Percentiles rank a stretch among this genome's conserved stretches.
phyloP scores from a whole-genome alignment of 2,797 vertebrate genomes.

The Tragopan temminckii region DNA sequence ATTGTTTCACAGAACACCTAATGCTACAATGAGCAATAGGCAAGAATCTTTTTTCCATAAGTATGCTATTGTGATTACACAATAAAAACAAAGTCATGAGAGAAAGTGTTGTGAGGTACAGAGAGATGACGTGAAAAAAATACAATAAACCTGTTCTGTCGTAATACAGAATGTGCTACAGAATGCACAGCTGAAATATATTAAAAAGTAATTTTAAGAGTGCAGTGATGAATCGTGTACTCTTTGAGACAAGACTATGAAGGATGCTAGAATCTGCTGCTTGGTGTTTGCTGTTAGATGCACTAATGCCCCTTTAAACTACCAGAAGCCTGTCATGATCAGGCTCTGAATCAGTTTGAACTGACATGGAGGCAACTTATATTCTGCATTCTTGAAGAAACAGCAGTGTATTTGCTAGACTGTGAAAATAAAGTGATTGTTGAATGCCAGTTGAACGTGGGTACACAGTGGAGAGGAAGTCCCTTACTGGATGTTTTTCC shows the following conservation, averaged over 20 bases:
- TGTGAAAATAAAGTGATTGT: not conserved
- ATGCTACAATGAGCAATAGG: not conserved
- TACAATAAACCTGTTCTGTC: not conserved
- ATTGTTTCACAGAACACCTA: not conserved
- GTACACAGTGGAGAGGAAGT: not conserved
- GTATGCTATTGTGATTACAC: not conserved
- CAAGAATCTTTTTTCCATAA: not conserved
- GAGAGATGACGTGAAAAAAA: not conserved
- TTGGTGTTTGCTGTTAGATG: not conserved
- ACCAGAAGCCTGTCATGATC: not conserved
- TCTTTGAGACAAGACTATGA: not conserved
- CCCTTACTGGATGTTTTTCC: not conserved
- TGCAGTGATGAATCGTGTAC: fast-evolving
- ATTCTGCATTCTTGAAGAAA: not conserved
- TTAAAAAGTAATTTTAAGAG: not conserved
- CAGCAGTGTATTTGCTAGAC: not conserved
- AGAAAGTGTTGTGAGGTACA: not conserved
- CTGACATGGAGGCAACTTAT: not conserved
- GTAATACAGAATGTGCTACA: not conserved
- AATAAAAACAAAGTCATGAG: not conserved
- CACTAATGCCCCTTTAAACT: not conserved
- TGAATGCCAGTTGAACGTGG: not conserved
- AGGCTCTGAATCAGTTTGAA: not conserved
- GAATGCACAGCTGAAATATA: not conserved
- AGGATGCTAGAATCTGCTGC: not conserved